Base-by-base conservation (phyloP, 2,797 vertebrate species). In the Anomalospiza imberbis region DNA sequence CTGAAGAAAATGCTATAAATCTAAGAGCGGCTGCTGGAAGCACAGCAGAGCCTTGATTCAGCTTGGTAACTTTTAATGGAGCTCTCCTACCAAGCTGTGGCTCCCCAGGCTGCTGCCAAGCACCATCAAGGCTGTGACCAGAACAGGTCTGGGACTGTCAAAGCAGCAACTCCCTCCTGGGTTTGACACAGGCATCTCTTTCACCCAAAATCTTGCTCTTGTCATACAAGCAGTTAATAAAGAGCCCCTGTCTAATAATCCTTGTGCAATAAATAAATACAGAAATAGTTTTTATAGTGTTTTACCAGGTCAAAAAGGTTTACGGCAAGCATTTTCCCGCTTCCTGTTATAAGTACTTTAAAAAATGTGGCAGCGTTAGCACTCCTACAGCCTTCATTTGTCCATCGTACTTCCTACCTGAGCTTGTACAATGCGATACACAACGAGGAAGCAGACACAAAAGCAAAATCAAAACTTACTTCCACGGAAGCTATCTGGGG, bases 261-360 rank as follows among this genome's bases (percentile, higher is more conserved):
- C 24, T 81, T 88, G 44, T 55, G 93, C 78, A 96, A 91, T 31
- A 72, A 89, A 62, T 29, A 78, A 85, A 90, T 10, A 79, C 28
- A 85, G 60, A 78, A 79, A 61, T 6, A 36, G 42, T 32, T 91
- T 85, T 44, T 81, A 47, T 1, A 38, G 50, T 2, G 29, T 70
- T 93, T 67, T 61, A 72, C 17, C 17, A 10, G 32, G 45, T 50
- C 75, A 82, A 51, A 67, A 36, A 66, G 67, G 91, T 42, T 70
- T 40, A 77, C 1, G 19, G 50, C 61, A 50, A 80, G 38, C 28
- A 57, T 57, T 57, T 55, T 57, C 75, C 85, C 7, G 87, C 75
- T 96, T 96, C 96, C 95, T 88, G 75, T 73, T 83, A 71, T 47
- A 71, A 87, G 36, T 12, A 50, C 53, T 53, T 73, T 6, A 24